These are phyloP conservation scores for Microctonus brassicae DNA, from an alignment of 2,888 invertebrate species.

Conservation along the genomic window DNA sequence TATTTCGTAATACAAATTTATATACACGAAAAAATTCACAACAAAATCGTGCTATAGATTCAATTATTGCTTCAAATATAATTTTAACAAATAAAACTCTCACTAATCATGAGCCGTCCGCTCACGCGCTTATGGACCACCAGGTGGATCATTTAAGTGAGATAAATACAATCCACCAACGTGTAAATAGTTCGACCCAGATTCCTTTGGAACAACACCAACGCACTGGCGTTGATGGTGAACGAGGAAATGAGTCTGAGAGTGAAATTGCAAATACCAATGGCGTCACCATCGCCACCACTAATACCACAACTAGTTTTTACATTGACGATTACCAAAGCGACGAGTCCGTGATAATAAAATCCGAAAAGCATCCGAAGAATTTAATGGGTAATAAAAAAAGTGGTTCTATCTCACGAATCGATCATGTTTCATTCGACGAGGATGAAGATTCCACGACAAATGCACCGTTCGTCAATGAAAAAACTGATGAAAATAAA, in stretches of 20 bases:
- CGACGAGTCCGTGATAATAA: constrained; percentile 4
- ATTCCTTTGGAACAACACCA: constrained; percentile 40
- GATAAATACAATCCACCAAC: constrained; percentile 45
- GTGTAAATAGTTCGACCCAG: constrained; percentile 46
- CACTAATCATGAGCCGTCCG: constrained; percentile 50
- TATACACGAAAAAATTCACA: constrained; percentile 53
- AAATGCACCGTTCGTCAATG: not conserved
- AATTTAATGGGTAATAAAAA: constrained; percentile 8
- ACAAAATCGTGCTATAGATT: constrained; percentile 50
- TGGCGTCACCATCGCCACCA: constrained; percentile 1
- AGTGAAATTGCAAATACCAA: constrained; percentile 30
- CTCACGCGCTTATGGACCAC: constrained; percentile 49
- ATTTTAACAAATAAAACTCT: constrained; percentile 48
- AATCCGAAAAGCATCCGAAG: not conserved
- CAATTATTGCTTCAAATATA: constrained; percentile 58
- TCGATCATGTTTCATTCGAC: not conserved
- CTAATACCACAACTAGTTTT: not conserved
- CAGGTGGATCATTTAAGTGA: constrained; percentile 40
- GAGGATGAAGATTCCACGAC: not conserved
- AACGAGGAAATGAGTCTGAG: constrained; percentile 25
- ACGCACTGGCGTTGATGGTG: constrained; percentile 9
- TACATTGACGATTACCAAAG: constrained; percentile 12
- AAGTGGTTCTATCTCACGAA: not conserved
- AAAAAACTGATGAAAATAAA: not conserved
- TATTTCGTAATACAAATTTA: constrained; percentile 50